Conservation (phyloP, 2,113 vertebrate genomes). For the Chiloscyllium plagiosum region DNA sequence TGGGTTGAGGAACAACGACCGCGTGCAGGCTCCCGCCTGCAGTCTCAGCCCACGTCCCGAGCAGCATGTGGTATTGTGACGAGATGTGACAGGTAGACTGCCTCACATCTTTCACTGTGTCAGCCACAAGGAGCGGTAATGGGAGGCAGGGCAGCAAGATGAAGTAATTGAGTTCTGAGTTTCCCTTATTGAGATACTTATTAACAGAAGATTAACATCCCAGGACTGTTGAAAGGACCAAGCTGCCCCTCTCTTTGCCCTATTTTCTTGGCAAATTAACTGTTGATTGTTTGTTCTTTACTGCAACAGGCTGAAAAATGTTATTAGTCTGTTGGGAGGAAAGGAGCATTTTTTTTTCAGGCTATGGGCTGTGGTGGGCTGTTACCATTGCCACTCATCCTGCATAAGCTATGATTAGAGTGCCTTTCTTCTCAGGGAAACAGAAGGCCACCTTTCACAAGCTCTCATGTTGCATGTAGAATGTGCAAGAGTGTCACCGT, state of each 20-base stretch:
- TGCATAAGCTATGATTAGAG: conserved; percentile 11
- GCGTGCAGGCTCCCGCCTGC: neutral
- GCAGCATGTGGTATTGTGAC: neutral
- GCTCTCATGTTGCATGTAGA: neutral
- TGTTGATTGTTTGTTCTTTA: neutral
- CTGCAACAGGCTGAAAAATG: neutral
- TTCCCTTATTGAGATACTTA: neutral
- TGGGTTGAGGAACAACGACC: neutral
- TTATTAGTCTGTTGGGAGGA: neutral
- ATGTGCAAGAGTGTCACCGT: neutral
- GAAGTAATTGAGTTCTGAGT: neutral
- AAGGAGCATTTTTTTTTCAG: neutral
- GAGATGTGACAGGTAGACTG: neutral
- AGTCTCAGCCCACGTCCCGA: neutral
- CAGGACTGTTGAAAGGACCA: neutral
- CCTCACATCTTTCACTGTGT: neutral
- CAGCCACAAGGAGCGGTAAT: neutral
- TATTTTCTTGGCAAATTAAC: conserved; percentile 11
- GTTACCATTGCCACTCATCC: neutral
- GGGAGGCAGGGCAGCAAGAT: neutral
- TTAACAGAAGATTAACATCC: neutral
- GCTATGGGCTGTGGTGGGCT: neutral
- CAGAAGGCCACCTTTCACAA: neutral
- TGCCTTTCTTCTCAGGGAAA: neutral
- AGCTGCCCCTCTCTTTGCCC: neutral